A percentile compares a stretch with the other conserved stretches of the same genome.
Conservation (phyloP, 2,113 vertebrate genomes). For the Sterna hirundo region DNA sequence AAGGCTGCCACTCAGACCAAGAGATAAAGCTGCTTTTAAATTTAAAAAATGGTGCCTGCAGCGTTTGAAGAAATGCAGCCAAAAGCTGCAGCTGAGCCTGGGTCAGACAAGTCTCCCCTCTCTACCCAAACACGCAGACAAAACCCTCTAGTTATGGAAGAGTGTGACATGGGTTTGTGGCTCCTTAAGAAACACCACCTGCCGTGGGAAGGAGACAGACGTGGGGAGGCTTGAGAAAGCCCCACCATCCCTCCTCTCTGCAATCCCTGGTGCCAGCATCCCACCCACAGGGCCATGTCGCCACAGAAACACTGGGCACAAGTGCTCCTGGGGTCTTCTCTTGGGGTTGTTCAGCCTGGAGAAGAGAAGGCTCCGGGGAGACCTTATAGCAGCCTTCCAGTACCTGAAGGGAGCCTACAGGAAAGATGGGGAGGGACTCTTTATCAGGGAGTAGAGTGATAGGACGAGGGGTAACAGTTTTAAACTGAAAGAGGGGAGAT, state of each 20-base stretch:
- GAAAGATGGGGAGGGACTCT: background rate
- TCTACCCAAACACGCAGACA: background rate
- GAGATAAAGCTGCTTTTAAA: background rate
- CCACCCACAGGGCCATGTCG: too few species aligned
- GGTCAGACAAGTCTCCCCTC: background rate
- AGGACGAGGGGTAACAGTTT: too few species aligned
- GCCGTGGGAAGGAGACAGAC: accelerated
- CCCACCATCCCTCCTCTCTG: background rate
- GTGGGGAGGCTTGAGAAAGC: background rate
- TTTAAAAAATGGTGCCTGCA: background rate
- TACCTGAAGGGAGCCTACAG: background rate
- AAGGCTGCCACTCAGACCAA: background rate
- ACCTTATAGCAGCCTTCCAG: background rate
- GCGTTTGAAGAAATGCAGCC: background rate
- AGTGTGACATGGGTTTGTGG: background rate
- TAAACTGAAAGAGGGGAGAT: too few species aligned
- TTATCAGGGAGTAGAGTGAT: too few species aligned
- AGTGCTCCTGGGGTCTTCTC: background rate
- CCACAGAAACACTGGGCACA: background rate
- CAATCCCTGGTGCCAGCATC: background rate
- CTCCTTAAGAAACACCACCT: background rate
- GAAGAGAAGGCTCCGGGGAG: background rate
- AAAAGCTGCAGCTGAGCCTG: background rate
- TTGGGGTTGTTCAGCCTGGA: background rate
- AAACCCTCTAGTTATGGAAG: background rate